Evolutionary conservation across 2,113 vertebrate species (phyloP).

Genomic region (Corythornis madagascariensis): DNA sequence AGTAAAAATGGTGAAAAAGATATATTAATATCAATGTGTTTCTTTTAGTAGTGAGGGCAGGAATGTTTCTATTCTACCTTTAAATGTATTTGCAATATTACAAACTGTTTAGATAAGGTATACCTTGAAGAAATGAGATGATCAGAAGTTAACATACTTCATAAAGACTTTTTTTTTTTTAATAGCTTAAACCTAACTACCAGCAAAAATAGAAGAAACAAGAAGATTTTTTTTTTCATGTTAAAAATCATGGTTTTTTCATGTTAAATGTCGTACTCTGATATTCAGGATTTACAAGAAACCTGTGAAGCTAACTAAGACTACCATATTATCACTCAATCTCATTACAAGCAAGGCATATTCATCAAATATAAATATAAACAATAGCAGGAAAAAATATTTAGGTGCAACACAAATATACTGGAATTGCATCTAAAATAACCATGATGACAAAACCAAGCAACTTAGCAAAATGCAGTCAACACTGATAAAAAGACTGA

Average conservation of each 20-base stretch:
- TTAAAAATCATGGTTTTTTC: no score
- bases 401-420: neutral
- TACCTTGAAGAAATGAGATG: neutral
- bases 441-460: neutral
- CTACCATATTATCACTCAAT: neutral
- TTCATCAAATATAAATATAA: neutral
- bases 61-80: neutral
- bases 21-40: neutral
- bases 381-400: neutral
- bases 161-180: neutral
- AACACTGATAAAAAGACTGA: neutral
- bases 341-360: neutral
- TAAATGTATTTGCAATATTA: neutral
- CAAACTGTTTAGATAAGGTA: neutral
- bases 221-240: neutral
- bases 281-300: neutral
- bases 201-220: neutral
- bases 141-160: neutral
- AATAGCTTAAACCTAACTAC: neutral
- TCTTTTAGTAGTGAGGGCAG: neutral
- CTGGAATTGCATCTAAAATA: neutral
- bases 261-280: neutral
- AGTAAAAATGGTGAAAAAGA: neutral
- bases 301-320: neutral
- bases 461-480: neutral